Percentiles rank a stretch among this genome's conserved stretches.
These are phyloP conservation scores for Prunella himalayana DNA, from an alignment of 2,113 vertebrate genomes.

Conservation along the genomic window DNA sequence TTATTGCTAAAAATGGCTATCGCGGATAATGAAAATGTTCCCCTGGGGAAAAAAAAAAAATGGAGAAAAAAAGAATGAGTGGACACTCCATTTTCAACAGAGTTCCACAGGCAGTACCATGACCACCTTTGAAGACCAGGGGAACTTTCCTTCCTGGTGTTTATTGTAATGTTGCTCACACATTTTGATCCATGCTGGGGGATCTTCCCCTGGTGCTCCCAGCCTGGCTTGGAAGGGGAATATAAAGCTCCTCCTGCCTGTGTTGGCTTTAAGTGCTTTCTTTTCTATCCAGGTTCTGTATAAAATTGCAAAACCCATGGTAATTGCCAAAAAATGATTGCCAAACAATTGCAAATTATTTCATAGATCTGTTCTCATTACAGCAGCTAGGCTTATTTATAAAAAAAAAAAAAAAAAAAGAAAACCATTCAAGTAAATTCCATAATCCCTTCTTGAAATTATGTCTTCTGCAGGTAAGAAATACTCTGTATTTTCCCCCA, in stretches of 20 bases:
- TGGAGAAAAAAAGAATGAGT: neutral
- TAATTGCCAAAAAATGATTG: neutral
- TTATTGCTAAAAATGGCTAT: neutral
- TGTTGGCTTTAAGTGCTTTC: neutral
- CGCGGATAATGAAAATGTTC: neutral
- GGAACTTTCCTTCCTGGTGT: too few species aligned
- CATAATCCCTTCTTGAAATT: neutral
- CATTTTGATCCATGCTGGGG: neutral
- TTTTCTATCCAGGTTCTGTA: neutral
- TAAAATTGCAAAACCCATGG: neutral
- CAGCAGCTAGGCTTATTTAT: neutral
- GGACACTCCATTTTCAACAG: neutral
- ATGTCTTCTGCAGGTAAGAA: neutral
- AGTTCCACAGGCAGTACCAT: neutral
- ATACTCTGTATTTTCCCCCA: neutral
- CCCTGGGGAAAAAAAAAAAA: accelerated
- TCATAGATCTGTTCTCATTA: neutral
- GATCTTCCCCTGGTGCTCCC: neutral
- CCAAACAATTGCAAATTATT: neutral
- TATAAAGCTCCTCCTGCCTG: neutral
- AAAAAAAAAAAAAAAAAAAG: neutral
- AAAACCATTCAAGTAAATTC: neutral
- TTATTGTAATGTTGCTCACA: accelerated
- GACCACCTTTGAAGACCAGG: neutral
- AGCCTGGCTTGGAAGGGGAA: neutral